Evolutionary conservation across 1,140 invertebrate genomes (phyloP), one percentile per base, ranked within the genome.

Genomic region (Drosophila sp.): DNA sequence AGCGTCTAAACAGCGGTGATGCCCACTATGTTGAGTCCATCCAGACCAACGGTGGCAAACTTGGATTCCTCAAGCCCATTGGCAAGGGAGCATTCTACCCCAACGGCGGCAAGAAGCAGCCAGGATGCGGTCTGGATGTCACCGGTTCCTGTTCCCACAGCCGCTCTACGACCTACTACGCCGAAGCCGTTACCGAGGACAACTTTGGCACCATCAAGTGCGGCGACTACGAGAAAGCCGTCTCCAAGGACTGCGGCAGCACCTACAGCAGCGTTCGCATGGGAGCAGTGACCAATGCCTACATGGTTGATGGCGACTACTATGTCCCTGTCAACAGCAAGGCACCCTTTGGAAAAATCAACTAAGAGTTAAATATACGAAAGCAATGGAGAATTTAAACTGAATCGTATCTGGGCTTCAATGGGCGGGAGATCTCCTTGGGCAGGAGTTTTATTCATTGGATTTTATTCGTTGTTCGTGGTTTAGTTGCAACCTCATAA

Each of bases 81-180:
- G 93, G 93, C 38, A 82, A 92, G 57, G 87, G 91, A 3, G 93
- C 93, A 38, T 94, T 94, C 78, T 94, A 92, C 62, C 93, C 93
- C 4, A 93, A 94, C 58, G 91, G 92, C 6, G 93, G 93, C 1
- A 80, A 72, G 8, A 61, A 2, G 0, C 95, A 95, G 79, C 94
- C 94, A 1, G 95, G 94, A 4, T 95, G 94, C 62, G 71, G 73
- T 17, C 3, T 80, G 2, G 91, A 92, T 61, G 30, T 91, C n/a
- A 71, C 73, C 47, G 92, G 92, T 1, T 54, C 61, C 11, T 94
- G 93, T 66, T 77, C 93, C 30, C 93, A 94, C 72, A 66, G 65
- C 4, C 91, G 93, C 27, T 93, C 94, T 10, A 93, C 94, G 38
- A 84, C 92, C 73, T 95, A 93, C 73, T 95, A 94, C 72, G 91